Evolutionary conservation across 2,113 vertebrate species (phyloP).

Genomic region (Delphinapterus leucas): DNA sequence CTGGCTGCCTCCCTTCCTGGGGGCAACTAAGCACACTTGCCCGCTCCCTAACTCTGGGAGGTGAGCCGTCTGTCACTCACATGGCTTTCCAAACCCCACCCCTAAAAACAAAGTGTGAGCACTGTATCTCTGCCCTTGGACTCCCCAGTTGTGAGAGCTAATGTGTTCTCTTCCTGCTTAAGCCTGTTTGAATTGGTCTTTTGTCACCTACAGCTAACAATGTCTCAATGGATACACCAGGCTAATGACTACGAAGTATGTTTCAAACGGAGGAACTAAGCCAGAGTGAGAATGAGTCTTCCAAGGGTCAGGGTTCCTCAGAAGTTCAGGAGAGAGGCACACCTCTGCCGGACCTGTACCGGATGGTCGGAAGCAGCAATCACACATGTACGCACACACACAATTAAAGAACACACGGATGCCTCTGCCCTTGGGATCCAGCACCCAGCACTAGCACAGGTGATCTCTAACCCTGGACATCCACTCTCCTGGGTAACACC

Average conservation of each 20-base stretch:
- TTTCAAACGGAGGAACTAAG: neutral
- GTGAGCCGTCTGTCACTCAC: neutral
- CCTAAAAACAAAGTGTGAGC: neutral
- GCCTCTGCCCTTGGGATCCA: neutral
- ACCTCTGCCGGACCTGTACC: neutral
- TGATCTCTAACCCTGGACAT: neutral
- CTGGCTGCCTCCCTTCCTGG: neutral
- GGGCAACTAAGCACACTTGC: accelerated
- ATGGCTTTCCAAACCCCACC: neutral
- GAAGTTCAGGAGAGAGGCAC: neutral
- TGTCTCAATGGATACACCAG: neutral
- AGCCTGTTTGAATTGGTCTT: neutral
- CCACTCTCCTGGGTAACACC: too few species aligned
- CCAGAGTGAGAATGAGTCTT: neutral
- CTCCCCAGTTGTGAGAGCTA: neutral
- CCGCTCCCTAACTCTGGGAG: too few species aligned
- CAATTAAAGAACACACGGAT: neutral
- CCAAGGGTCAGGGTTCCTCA: neutral
- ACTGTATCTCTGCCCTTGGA: neutral
- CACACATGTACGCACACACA: too few species aligned
- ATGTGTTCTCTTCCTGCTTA: neutral
- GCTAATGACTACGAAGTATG: neutral
- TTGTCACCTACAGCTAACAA: neutral
- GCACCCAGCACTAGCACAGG: neutral
- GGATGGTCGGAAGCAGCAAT: neutral